Evolutionary conservation across 2,113 vertebrate species (phyloP).

Genomic region (Nettapus auritus): DNA sequence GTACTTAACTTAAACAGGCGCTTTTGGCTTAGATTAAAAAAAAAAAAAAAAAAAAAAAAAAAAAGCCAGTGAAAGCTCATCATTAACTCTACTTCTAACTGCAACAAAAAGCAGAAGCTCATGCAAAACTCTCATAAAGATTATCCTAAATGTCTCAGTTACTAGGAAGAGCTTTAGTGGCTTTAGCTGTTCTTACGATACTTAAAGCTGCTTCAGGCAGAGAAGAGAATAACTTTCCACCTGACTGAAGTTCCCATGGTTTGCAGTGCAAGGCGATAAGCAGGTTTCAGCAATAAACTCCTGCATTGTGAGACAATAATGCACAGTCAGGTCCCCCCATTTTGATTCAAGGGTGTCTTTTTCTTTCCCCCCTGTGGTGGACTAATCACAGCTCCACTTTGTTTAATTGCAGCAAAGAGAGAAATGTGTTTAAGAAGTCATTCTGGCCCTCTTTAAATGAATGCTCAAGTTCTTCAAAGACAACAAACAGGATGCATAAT

Average conservation of each 20-base stretch:
- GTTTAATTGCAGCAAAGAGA: slow-evolving; percentile 99
- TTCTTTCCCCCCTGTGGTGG: slow-evolving; percentile 96
- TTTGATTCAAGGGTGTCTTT: slow-evolving; percentile 99
- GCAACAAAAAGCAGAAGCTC: slow-evolving; percentile 92
- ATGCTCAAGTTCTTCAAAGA: slow-evolving; percentile 90
- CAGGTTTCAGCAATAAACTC: slow-evolving; percentile 99
- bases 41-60: slow-evolving; percentile 38
- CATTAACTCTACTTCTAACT: slow-evolving; percentile 93
- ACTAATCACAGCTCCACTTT: slow-evolving; percentile 99
- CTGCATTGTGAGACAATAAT: slow-evolving; percentile 98
- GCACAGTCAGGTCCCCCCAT: slow-evolving; percentile 97
- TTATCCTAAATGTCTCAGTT: slow-evolving; percentile 98
- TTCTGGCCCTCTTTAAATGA: slow-evolving; percentile 95
- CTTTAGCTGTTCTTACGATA: slow-evolving; percentile 86
- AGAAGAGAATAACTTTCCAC: slow-evolving; percentile 97
- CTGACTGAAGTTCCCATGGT: slow-evolving; percentile 99
- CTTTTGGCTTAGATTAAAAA: slow-evolving; percentile 85
- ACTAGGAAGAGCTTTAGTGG: slow-evolving; percentile 87
- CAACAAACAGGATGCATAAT: slow-evolving; percentile 94
- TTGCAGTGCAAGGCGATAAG: slow-evolving; percentile 94
- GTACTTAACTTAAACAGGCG: slow-evolving; percentile 97
- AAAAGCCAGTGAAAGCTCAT: slow-evolving; percentile 90
- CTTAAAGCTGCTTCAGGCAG: slow-evolving; percentile 88
- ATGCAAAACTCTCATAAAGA: slow-evolving; percentile 88
- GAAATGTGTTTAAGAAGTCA: slow-evolving; percentile 99